Base-by-base conservation (phyloP, 2,113 vertebrate genomes). In the Dicaeum eximium region DNA sequence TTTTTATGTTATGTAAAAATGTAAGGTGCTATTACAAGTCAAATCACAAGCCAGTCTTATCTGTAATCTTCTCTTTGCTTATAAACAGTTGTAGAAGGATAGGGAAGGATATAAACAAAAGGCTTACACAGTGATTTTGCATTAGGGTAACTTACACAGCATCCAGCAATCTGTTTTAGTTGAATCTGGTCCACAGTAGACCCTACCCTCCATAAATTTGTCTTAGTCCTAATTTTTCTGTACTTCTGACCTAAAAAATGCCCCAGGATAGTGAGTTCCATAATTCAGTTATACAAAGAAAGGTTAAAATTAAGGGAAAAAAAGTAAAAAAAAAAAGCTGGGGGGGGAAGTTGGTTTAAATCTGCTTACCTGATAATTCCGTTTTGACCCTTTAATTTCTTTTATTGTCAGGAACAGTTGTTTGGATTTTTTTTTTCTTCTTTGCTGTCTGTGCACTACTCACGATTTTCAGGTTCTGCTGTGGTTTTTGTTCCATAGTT, bases 41-140 rank as follows among this genome's bases (percentile, higher is more conserved):
- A 85, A 75, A 72, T 93, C 71, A 79, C 71, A 90, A 93, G 70
- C 45, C 44, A 6, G 7, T 75, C 61, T 88, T 85, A 90, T 67
- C 74, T 82, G 35, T 92, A 93, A 91, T 82, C 70, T 93, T 94
- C 79, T 87, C 78, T 81, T 93, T 72, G 92, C 84, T 93, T 92
- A 75, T 88, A 42, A 88, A 45, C 45, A 78, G 65, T 87, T 81
- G 69, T 64, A 80, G 82, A 90, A 83, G 57, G 30, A n/a, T 50
- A 74, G 80, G 38, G 70, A 85, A 79, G 62, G 62, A 72, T 72
- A 90, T 69, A 90, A 94, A 89, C 70, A 85, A 82, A 81, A 87
- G 61, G 73, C 75, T 89, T 94, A 81, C 31, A 15, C 13, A 44
- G 47, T 74, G 48, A 60, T 87, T 93, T 89, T 92, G 40, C 25